A percentile compares a stretch with the other conserved stretches of the same genome.
Evolutionary conservation across 2,888 invertebrate species (phyloP).

Genomic region (Chymomyza caudatula): DNA sequence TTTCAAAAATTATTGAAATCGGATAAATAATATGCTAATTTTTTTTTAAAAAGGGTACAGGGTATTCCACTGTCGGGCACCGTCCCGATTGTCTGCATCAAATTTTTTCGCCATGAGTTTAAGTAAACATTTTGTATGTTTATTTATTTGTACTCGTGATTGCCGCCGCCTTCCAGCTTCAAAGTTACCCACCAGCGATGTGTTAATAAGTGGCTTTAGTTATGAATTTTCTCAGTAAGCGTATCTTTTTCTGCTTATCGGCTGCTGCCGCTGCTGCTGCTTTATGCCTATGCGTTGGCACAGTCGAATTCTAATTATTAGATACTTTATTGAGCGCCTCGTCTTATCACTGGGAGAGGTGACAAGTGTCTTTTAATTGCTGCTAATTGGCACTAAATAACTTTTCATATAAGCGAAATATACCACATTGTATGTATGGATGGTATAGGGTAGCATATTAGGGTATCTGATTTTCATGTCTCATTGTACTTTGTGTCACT

Average conservation of each 20-base stretch:
- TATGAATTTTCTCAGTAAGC: background rate
- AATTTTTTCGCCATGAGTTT: constrained; percentile 3
- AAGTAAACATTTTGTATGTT: constrained; percentile 24
- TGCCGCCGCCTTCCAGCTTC: background rate
- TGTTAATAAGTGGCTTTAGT: background rate
- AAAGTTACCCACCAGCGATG: background rate
- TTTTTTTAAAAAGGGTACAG: no score
- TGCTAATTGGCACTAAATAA: constrained; percentile 26
- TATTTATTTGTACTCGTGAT: background rate
- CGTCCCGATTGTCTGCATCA: no score
- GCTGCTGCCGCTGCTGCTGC: background rate
- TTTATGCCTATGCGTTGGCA: background rate
- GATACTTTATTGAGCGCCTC: constrained; percentile 13
- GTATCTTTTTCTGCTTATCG: background rate
- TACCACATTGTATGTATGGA: background rate
- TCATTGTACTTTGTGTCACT: background rate
- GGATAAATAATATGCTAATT: background rate
- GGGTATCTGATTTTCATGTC: background rate
- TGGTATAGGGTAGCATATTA: no score
- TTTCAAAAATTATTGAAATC: no score
- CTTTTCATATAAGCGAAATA: constrained; percentile 1
- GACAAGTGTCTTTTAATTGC: constrained; percentile 14
- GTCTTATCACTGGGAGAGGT: constrained; percentile 19
- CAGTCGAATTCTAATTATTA: constrained; percentile 10
- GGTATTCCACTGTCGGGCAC: no score